Evolutionary conservation across 2,888 invertebrate genomes (phyloP), one percentile per base, ranked within the genome.

Genomic region (Mythimna loreyi): DNA sequence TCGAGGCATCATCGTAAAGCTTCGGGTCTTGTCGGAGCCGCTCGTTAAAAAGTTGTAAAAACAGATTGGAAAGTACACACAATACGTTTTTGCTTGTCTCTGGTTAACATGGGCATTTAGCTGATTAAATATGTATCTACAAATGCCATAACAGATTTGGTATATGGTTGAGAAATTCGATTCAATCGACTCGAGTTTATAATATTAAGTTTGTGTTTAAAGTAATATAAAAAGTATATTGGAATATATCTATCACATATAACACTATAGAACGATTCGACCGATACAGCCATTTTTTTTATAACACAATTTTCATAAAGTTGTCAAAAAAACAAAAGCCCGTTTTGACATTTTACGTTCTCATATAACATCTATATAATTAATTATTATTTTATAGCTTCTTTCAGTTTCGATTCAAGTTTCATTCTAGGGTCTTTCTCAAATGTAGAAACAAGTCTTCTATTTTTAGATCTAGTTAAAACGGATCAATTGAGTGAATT

Each of bases 1-100:
- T 83, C 62, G 75, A 80, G 25, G 19, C 73, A 78, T 79, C 80
- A 82, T 88, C 89, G 84, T 90, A 84, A 91, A 91, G 77, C 47
- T 82, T 78, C 76, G 80, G 87, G 85, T 86, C 83, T 86, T 84
- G 87, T 88, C 86, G 79, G 90, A 87, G 87, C 85, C 85, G 87
- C 87, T 89, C 86, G 82, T 92, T 86, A 90, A 92, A 86, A 70
- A 56, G 75, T 66, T 75, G 80, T 87, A 82, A 88, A 87, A 86
- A 80, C 77, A 85, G 85, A 87, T 87, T 87, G 84, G 85, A 86
- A 86, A 80, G 81, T 80, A 78, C 67, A 33, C 55, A 47, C 62
- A 47, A 85, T 85, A 82, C 72, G 33, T 57, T 57, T 53, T 73
- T 63, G 56, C 65, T 66, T 78, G 64, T 69, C 36, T 55, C 28